Conservation (phyloP, 2,888 invertebrate genomes). For the Scelioninae gen. 2 region DNA sequence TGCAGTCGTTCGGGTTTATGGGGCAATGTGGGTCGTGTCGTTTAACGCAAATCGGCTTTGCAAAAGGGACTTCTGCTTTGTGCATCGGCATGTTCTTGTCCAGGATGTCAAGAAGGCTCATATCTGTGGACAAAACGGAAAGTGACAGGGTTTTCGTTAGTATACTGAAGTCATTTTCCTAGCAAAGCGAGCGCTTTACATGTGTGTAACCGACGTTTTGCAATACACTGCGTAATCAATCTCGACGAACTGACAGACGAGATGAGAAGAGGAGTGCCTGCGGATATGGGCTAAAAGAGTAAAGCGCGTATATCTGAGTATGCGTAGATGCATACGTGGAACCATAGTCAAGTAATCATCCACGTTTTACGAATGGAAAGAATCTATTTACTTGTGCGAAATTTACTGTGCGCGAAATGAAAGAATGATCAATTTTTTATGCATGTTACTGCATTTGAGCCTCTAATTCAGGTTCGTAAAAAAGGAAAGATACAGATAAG, state of each 20-base stretch:
- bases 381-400: too few relatives aligned
- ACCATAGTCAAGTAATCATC: slow-evolving; percentile 10
- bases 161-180: slow-evolving; percentile 40
- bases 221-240: slow-evolving; percentile 47
- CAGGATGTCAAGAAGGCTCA: slow-evolving; percentile 24
- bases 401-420: too few relatives aligned
- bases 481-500: too few relatives aligned
- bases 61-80: slow-evolving; percentile 32
- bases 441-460: too few relatives aligned
- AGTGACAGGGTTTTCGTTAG: slow-evolving; percentile 35
- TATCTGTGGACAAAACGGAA: slow-evolving; percentile 21
- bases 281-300: slow-evolving; percentile 36
- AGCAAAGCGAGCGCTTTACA: slow-evolving; percentile 31
- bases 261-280: slow-evolving; percentile 38
- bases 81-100: slow-evolving; percentile 19
- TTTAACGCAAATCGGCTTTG: slow-evolving; percentile 40
- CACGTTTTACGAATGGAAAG: neutral
- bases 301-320: neutral
- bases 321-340: slow-evolving; percentile 1
- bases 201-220: slow-evolving; percentile 27
- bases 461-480: too few relatives aligned
- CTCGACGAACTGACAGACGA: slow-evolving; percentile 44
- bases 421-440: too few relatives aligned
- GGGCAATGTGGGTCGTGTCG: slow-evolving; percentile 39
- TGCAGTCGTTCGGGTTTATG: slow-evolving; percentile 30